Evolutionary conservation across 2,888 invertebrate species (phyloP), one percentile per base, ranked within the genome.

Genomic region (Bursaphelenchus okinawaensis): DNA sequence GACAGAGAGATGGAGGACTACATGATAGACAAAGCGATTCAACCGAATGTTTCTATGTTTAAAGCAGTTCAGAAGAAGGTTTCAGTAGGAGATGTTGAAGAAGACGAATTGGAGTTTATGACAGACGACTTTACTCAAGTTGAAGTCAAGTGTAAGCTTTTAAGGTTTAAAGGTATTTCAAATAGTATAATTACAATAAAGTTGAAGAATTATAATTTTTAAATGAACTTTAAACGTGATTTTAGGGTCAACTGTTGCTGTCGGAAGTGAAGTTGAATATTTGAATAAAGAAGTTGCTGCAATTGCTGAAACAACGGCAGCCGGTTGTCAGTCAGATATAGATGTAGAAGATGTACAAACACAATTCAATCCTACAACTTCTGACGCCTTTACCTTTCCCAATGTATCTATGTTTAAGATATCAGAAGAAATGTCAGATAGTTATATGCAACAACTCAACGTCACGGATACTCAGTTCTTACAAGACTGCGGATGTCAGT

Each of bases 1-100:
- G 60, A 59, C 51, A n/a, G 60, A 9, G 4, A 6, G 19, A 59
- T 59, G 60, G 60, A 59, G 50, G 51, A 61, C n/a, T n/a, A 56
- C 12, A 3, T 24, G 9, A 20, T 22, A 8, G 57, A 56, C 19
- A 16, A n/a, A 12, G 29, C 57, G 3, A 16, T 59, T 29, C 60
- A 59, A 52, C 60, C 60, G 28, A 12, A 22, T n/a, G 22, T 22
- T 4, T 59, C 60, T 9, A 59, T 59, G 60, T 59, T 59, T 50
- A 40, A 40, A n/a, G 16, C 16, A 40, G 16, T n/a, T 12, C 40
- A 40, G 40, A 16, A 12, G 12, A 12, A n/a, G 40, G 16, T 16
- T 3, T 40, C 40, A 1, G 6, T n/a, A 3, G 2, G 3, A 3
- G 40, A 54, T 19, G 1, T 16, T 31, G 23, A 12, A 12, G 29